phyloP scores from a whole-genome alignment of 2,888 invertebrate species.

The Drosophila colorata region DNA sequence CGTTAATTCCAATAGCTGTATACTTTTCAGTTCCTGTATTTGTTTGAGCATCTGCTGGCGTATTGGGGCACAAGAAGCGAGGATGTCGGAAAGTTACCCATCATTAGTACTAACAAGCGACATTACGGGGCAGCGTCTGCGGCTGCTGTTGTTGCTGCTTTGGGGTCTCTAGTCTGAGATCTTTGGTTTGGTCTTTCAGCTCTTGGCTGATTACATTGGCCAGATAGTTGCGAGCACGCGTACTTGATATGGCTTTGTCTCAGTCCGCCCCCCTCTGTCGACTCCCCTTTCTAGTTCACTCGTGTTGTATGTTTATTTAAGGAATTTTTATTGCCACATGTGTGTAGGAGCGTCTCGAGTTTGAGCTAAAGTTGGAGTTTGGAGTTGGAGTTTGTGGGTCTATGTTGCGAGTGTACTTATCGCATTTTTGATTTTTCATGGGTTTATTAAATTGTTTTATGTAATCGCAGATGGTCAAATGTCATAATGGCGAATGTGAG shows the following conservation, averaged over 20 bases:
- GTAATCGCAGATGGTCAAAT: conserved; percentile 64
- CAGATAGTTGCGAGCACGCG: conserved; percentile 67
- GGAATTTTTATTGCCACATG: conserved; percentile 68
- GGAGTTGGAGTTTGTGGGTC: neutral
- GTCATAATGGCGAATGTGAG: conserved; percentile 49
- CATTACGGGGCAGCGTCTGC: conserved; percentile 59
- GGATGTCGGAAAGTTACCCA: conserved; percentile 56
- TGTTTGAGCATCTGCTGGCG: conserved; percentile 41
- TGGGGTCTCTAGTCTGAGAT: conserved; percentile 47
- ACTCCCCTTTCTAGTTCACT: neutral
- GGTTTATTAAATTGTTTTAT: conserved; percentile 76
- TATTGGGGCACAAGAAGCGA: conserved; percentile 27
- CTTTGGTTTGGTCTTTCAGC: conserved; percentile 29
- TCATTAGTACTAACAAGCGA: conserved; percentile 80
- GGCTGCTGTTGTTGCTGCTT: conserved; percentile 10
- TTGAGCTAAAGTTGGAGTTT: conserved; percentile 18
- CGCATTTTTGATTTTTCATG: conserved; percentile 79
- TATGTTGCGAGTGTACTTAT: conserved; percentile 52
- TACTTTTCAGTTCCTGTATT: conserved; percentile 30
- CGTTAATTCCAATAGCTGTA: neutral
- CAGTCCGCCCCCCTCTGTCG: neutral
- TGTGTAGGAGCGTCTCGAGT: conserved; percentile 21
- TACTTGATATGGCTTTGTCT: conserved; percentile 63
- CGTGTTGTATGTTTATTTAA: conserved; percentile 67
- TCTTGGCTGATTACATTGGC: conserved; percentile 51